These are phyloP conservation scores for Drosophila quinaria DNA, from an alignment of 2,888 invertebrate genomes.

Conservation along the genomic window DNA sequence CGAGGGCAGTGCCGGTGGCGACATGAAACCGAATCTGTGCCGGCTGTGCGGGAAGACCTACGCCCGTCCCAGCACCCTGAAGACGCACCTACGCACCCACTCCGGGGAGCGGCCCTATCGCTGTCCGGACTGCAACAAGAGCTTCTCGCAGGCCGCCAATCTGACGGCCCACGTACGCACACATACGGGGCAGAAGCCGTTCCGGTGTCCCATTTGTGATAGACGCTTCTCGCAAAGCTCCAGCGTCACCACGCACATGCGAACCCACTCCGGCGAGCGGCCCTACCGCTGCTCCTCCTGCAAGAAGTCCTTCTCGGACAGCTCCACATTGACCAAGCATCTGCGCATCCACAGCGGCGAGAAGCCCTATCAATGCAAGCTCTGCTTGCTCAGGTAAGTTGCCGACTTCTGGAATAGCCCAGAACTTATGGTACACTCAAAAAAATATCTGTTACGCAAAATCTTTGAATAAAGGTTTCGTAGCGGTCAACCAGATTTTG, in stretches of 20 bases:
- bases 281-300: conserved; percentile 98
- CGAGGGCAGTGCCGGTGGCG: conserved; percentile 86
- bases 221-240: conserved; percentile 98
- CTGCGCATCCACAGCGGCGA: conserved; percentile 91
- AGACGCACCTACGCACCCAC: conserved; percentile 98
- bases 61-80: conserved; percentile 97
- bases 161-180: conserved; percentile 96
- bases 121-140: conserved; percentile 97
- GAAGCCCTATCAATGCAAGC: conserved; percentile 99
- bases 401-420: conserved; percentile 24
- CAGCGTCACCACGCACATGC: conserved; percentile 98
- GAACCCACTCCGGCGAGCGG: conserved; percentile 99
- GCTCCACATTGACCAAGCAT: conserved; percentile 99
- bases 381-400: conserved; percentile 93
- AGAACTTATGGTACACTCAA: conserved; percentile 26
- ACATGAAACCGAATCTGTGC: conserved; percentile 94
- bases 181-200: conserved; percentile 99
- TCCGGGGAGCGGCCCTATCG: conserved; percentile 93
- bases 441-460: no score
- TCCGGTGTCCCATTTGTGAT: conserved; percentile 98
- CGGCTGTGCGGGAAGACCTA: conserved; percentile 98
- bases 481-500: no score
- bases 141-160: conserved; percentile 99
- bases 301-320: conserved; percentile 99
- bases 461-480: no score